These are phyloP conservation scores for Gambusia affinis DNA, from an alignment of 2,113 vertebrate species.

Conservation along the genomic window DNA sequence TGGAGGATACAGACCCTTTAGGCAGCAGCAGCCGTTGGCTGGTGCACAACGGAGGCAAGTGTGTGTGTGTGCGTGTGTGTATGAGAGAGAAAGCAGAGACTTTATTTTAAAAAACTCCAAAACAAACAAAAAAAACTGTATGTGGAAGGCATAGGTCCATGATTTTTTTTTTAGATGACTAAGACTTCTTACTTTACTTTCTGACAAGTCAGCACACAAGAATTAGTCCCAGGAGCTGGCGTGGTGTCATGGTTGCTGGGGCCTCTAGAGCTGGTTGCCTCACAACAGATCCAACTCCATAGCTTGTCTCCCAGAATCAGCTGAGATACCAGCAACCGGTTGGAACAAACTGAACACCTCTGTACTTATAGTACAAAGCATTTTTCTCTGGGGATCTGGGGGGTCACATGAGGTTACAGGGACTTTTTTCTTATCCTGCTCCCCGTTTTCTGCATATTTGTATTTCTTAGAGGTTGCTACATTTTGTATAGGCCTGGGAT, in stretches of 20 bases:
- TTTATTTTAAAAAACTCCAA: neutral
- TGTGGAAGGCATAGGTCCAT: constrained; percentile 11
- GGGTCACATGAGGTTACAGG: constrained; percentile 37
- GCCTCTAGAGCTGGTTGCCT: constrained; percentile 69
- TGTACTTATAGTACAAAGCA: constrained; percentile 59
- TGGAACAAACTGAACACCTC: constrained; percentile 58
- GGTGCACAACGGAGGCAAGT: constrained; percentile 92
- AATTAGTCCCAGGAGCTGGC: constrained; percentile 40
- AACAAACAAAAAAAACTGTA: neutral
- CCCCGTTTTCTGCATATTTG: constrained; percentile 37
- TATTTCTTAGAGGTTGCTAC: constrained; percentile 22
- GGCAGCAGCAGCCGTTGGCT: constrained; percentile 94
- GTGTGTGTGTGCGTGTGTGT: constrained; percentile 52
- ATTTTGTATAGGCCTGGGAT: neutral
- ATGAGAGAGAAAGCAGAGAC: constrained; percentile 4
- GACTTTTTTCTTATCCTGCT: constrained; percentile 28
- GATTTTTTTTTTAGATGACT: constrained; percentile 21
- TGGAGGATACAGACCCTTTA: constrained; percentile 89
- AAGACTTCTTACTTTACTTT: constrained; percentile 56
- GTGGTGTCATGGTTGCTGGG: constrained; percentile 59
- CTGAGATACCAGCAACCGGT: constrained; percentile 51
- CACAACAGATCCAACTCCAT: constrained; percentile 57
- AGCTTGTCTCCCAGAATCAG: constrained; percentile 38
- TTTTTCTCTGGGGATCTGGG: constrained; percentile 49
- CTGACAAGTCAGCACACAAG: constrained; percentile 47